Base-by-base conservation (phyloP, 2,113 vertebrate genomes). In the Thamnophis sirtalis region DNA sequence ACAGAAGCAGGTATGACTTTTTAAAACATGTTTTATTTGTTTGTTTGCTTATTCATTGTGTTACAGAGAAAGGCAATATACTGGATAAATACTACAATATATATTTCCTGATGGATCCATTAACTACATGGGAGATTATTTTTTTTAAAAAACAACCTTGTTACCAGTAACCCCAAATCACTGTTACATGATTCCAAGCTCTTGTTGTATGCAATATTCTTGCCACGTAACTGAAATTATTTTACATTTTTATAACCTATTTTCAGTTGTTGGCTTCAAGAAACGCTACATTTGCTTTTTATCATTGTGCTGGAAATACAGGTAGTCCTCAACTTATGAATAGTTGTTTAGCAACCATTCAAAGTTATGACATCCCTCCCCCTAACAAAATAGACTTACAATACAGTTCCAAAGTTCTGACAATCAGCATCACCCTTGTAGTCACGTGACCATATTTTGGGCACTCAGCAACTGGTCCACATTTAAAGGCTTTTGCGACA, bases 261-360 rank as follows among this genome's bases (percentile, higher is more conserved):
- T 38, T 28, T 84, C 33, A 84, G 9, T 11, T 60, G 28, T 58
- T 84, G 49, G 21, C 11, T 19, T 51, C 6, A 63, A 87, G 15
- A 91, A 86, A 63, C 51, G 24, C 28, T 86, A 33, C 9, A 17
- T 87, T 63, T 86, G 43, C 8, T 91, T 91, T 38, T 86, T 87
- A 50, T 28, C 5, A 63, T 11, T 86, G 19, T 38, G 26, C 50
- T 56, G 49, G 26, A 91, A 86, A 33, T 60, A 68, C 11, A 68
- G 63, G 63, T 68, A 68, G 63, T 15, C 28, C 28, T 68, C 26
- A 68, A 68, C 11, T 68, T 68, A 68, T 0, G 4, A 68, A n/a
- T 68, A 68, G 63, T 68, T n/a, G 63, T 28, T 68, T 68, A 68
- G 5, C 28, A 68, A 68, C 28, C 13, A 68, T 68, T 68, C 63